phyloP scores from a whole-genome alignment of 2,797 vertebrate genomes.

The Rhodeus uyekii region DNA sequence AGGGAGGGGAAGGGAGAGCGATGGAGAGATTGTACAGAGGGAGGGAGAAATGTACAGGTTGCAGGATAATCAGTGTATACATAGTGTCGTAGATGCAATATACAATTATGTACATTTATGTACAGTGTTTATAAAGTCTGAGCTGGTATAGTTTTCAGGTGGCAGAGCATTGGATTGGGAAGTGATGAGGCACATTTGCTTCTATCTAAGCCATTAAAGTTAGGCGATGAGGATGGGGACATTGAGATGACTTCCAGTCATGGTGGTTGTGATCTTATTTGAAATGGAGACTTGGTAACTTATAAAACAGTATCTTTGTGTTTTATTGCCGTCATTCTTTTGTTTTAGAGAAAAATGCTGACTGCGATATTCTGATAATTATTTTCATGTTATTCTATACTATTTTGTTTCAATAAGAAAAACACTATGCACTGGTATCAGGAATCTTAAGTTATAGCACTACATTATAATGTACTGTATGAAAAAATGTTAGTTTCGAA shows the following conservation, averaged over 20 bases:
- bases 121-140: too few relatives aligned
- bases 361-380: not conserved
- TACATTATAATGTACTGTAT: not conserved
- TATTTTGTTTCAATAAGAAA: not conserved
- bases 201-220: slow-evolving; percentile 1
- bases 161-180: slow-evolving; percentile 14
- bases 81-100: too few relatives aligned
- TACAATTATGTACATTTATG: too few relatives aligned
- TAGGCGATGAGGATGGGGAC: not conserved
- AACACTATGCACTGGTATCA: not conserved
- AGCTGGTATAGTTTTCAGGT: slow-evolving; percentile 19
- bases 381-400: not conserved
- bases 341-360: not conserved
- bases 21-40: too few relatives aligned
- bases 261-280: too few relatives aligned
- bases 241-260: not conserved
- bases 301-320: not conserved
- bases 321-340: not conserved
- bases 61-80: too few relatives aligned
- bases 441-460: not conserved
- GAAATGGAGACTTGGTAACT: not conserved
- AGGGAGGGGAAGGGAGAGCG: too few relatives aligned
- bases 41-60: too few relatives aligned
- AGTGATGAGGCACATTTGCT: slow-evolving; percentile 20
- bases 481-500: not conserved